These are phyloP conservation scores for Netelia fuscicornis DNA, from an alignment of 2,888 invertebrate genomes.

Conservation along the genomic window DNA sequence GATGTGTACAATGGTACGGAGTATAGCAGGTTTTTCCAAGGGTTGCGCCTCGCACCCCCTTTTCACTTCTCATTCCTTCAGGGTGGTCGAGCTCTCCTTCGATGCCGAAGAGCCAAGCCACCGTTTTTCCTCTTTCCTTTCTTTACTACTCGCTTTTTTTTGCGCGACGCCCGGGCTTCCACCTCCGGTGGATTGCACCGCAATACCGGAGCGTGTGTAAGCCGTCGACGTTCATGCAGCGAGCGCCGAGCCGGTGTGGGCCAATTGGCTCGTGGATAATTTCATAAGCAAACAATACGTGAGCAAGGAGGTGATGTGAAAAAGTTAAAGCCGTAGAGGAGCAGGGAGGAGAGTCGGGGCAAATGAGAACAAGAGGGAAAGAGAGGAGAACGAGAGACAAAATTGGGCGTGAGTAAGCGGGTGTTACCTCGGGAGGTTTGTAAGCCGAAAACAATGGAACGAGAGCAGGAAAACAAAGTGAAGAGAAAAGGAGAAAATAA, in stretches of 20 bases:
- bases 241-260: conserved; percentile 68
- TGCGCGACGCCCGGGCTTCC: conserved; percentile 50
- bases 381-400: conserved; percentile 4
- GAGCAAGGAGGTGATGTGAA: conserved; percentile 65
- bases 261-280: conserved; percentile 80
- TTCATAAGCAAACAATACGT: conserved; percentile 79
- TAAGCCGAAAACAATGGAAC: conserved; percentile 4
- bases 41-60: conserved; percentile 3
- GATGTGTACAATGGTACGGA: background rate
- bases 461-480: background rate
- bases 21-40: conserved; percentile 10
- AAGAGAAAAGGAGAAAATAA: background rate
- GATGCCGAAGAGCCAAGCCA: conserved; percentile 15
- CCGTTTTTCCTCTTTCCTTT: conserved; percentile 19
- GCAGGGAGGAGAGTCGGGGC: background rate
- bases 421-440: conserved; percentile 5
- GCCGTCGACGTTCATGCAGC: conserved; percentile 28
- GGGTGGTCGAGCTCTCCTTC: conserved; percentile 27
- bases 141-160: conserved; percentile 50
- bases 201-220: conserved; percentile 66
- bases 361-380: conserved; percentile 1
- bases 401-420: conserved; percentile 12
- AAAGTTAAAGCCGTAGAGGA: conserved; percentile 42
- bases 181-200: conserved; percentile 70
- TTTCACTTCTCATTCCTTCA: conserved; percentile 44